A percentile compares a stretch with the other conserved stretches of the same genome.
These are phyloP conservation scores for Drosophila nikananu DNA, from an alignment of 1,140 invertebrate genomes.

Conservation along the genomic window DNA sequence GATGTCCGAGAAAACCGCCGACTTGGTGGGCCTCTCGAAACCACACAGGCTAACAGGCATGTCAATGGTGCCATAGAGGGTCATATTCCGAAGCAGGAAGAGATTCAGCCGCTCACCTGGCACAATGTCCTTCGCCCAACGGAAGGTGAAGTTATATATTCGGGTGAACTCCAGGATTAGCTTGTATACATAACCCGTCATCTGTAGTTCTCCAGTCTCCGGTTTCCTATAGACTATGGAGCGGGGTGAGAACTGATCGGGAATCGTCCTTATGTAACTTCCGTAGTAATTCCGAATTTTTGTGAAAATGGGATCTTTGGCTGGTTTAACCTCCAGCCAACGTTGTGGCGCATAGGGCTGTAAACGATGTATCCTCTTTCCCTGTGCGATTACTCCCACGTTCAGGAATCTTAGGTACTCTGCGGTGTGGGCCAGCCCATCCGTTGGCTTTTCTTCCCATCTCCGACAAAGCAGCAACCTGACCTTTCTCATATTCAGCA, in stretches of 20 bases:
- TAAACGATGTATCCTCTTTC: slow-evolving; percentile 26
- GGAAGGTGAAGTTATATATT: slow-evolving; percentile 50
- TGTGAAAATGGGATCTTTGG: slow-evolving; percentile 16
- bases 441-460: neutral
- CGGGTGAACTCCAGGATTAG: slow-evolving; percentile 40
- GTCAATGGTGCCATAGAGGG: slow-evolving; percentile 48
- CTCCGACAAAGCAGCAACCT: slow-evolving; percentile 31
- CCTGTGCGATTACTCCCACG: slow-evolving; percentile 11
- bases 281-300: slow-evolving; percentile 33
- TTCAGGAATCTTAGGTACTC: slow-evolving; percentile 32
- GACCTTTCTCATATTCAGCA: slow-evolving; percentile 59
- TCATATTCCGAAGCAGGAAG: slow-evolving; percentile 56
- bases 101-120: slow-evolving; percentile 33
- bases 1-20: slow-evolving; percentile 37
- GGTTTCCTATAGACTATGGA: slow-evolving; percentile 47
- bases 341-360: slow-evolving; percentile 39
- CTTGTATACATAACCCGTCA: slow-evolving; percentile 50
- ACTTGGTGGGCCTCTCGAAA: slow-evolving; percentile 24
- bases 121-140: slow-evolving; percentile 25
- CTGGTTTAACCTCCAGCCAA: slow-evolving; percentile 31
- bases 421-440: slow-evolving; percentile 7
- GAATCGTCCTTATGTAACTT: slow-evolving; percentile 26
- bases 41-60: slow-evolving; percentile 61
- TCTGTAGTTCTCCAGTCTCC: neutral
- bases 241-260: slow-evolving; percentile 52